Base-by-base conservation (phyloP, 2,888 invertebrate species). In the Drosophila rellima region DNA sequence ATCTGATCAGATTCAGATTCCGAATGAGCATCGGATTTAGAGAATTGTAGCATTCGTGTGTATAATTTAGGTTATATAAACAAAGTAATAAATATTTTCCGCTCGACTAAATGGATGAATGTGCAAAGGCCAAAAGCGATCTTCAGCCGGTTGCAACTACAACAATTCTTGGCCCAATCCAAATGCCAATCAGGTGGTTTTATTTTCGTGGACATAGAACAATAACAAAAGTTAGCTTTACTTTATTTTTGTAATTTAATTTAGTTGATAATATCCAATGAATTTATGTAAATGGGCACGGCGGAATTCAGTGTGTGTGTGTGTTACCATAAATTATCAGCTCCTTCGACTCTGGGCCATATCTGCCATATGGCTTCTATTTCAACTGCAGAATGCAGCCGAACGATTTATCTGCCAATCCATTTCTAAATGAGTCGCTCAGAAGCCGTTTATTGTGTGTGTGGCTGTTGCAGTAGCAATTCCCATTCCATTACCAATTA, bases 41-140 rank as follows among this genome's bases (percentile, higher is more conserved):
- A 29, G 39, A 42, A 18, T 42, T 6, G 15, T 51, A 4, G 20
- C 42, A 17, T 40, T 51, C 23, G 11, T 55, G 31, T 42, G 42
- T 54, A 33, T 55, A 81, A 88, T 83, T 81, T 85, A 65, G 88
- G 86, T 86, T 77, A 85, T 37, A 76, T 81, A 86, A 86, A 86
- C 86, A 86, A 73, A 62, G 56, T 77, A 74, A 81, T 82, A 74
- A 80, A 80, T 78, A 82, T 70, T 74, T 71, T 44, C 15, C 51
- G 39, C 52, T 44, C 72, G 61, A 20, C 45, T 56, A 45, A 44
- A 44, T 69, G 63, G 64, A 45, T 71, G 67, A 74, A 72, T 77
- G 69, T 80, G 76, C 74, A 60, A 72, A 76, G 64, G 45, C 17
- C 33, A 15, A 37, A 47, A 48, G 59, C 39, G 39, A 52, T 47